phyloP scores from a whole-genome alignment of 2,113 vertebrate genomes.

The Zeus faber region DNA sequence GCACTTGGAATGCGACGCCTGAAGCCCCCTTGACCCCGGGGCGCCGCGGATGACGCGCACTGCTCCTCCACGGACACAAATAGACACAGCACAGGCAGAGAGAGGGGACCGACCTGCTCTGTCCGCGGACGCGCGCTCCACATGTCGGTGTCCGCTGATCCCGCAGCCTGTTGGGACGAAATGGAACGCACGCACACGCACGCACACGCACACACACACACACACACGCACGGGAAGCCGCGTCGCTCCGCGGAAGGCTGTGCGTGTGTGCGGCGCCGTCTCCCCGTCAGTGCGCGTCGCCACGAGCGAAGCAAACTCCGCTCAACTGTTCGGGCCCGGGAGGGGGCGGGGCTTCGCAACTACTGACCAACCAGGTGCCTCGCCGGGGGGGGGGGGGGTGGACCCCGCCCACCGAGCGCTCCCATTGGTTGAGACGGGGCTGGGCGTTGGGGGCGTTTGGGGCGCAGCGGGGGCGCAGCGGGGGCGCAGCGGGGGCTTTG shows the following conservation, averaged over 20 bases:
- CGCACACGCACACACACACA: neutral
- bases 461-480: slow-evolving; percentile 6
- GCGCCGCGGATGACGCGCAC: slow-evolving; percentile 7
- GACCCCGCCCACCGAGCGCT: neutral
- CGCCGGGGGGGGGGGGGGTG: neutral
- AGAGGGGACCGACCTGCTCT: slow-evolving; percentile 60
- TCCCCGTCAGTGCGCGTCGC: too few species aligned
- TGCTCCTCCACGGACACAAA: slow-evolving; percentile 31
- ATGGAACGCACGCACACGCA: neutral
- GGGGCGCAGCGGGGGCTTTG: neutral
- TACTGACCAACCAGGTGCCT: slow-evolving; percentile 42
- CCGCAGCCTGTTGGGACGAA: too few species aligned
- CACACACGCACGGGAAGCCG: neutral
- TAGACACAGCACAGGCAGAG: slow-evolving; percentile 27
- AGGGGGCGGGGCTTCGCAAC: slow-evolving; percentile 36
- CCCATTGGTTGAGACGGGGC: slow-evolving; percentile 36
- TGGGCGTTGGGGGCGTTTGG: slow-evolving; percentile 36
- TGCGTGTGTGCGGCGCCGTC: too few species aligned
- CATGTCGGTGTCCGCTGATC: slow-evolving; percentile 57
- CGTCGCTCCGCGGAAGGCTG: too few species aligned
- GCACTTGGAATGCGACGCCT: too few species aligned
- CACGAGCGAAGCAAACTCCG: too few species aligned
- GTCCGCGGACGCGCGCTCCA: slow-evolving; percentile 44
- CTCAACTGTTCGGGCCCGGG: too few species aligned
- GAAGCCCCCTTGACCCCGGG: slow-evolving; percentile 15